phyloP scores from a whole-genome alignment of 2,113 vertebrate species.

The Chloropsis hardwickii region DNA sequence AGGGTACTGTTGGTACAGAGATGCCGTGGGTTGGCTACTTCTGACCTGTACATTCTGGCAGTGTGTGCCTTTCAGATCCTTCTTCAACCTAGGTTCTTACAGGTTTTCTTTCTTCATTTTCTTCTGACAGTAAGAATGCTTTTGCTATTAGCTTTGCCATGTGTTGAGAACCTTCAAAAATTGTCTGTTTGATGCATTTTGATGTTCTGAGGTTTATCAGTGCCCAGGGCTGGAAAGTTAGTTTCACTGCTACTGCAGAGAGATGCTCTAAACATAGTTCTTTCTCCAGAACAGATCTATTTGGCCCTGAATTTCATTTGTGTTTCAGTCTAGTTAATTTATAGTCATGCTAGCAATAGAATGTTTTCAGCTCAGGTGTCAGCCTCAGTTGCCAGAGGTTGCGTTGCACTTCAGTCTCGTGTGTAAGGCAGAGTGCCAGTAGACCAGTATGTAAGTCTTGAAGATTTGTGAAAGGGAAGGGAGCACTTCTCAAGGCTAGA shows the following conservation, averaged over 20 bases:
- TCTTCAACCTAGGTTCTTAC: not conserved
- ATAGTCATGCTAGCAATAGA: not conserved
- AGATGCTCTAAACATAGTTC: not conserved
- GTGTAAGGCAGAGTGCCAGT: not conserved
- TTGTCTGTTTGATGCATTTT: not conserved
- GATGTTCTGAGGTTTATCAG: not conserved
- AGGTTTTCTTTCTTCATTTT: not conserved
- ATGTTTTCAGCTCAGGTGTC: not conserved
- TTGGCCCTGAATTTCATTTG: not conserved
- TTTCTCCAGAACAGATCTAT: not conserved
- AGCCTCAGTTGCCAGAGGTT: not conserved
- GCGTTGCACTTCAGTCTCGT: fast-evolving
- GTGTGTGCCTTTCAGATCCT: not conserved
- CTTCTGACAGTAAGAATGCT: not conserved
- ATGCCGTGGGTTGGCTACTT: not conserved
- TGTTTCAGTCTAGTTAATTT: not conserved
- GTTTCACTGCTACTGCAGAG: not conserved
- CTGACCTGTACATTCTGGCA: not conserved
- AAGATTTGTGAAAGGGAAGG: not conserved
- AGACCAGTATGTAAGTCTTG: not conserved
- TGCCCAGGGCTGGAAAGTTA: not conserved
- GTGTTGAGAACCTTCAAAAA: not conserved
- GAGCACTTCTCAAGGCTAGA: not conserved
- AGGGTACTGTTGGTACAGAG: not conserved
- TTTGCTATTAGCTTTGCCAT: not conserved